Conservation (phyloP, 2,888 invertebrate genomes). For the Lithophane leautieri region DNA sequence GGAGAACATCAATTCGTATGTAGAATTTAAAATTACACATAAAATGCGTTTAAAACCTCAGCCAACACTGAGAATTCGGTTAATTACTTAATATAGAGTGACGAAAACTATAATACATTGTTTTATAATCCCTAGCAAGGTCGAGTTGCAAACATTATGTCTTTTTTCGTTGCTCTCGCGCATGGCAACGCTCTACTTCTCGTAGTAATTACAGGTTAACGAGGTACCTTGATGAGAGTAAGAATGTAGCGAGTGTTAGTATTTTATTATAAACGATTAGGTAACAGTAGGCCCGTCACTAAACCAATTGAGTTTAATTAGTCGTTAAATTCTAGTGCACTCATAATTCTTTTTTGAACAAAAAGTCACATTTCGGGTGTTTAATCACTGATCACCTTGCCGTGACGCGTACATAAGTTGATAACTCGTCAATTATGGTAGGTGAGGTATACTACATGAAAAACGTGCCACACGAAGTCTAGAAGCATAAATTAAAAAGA, state of each 20-base stretch:
- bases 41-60: slow-evolving; percentile 20
- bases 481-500: slow-evolving; percentile 21
- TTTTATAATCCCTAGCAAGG: slow-evolving; percentile 73
- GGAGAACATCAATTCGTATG: slow-evolving; percentile 5
- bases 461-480: slow-evolving; percentile 13
- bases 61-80: slow-evolving; percentile 38
- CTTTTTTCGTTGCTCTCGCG: slow-evolving; percentile 70
- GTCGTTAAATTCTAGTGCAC: slow-evolving; percentile 29
- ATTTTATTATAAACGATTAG: slow-evolving; percentile 59
- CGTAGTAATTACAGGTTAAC: slow-evolving; percentile 71
- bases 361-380: slow-evolving; percentile 30
- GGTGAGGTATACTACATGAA: background rate
- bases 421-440: slow-evolving; percentile 23
- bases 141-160: slow-evolving; percentile 71
- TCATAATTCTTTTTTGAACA: slow-evolving; percentile 17
- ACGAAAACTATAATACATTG: slow-evolving; percentile 67
- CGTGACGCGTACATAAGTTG: slow-evolving; percentile 24
- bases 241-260: slow-evolving; percentile 67
- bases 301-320: slow-evolving; percentile 28
- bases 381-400: slow-evolving; percentile 24
- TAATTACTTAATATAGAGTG: slow-evolving; percentile 53
- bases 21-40: slow-evolving; percentile 28
- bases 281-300: slow-evolving; percentile 39
- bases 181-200: slow-evolving; percentile 79
- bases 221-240: slow-evolving; percentile 67